Evolutionary conservation across 37 sponge, comb jelly and placozoan species (phyloP), one percentile per base, ranked within the genome.

Genomic region (Axinella damicornis): DNA sequence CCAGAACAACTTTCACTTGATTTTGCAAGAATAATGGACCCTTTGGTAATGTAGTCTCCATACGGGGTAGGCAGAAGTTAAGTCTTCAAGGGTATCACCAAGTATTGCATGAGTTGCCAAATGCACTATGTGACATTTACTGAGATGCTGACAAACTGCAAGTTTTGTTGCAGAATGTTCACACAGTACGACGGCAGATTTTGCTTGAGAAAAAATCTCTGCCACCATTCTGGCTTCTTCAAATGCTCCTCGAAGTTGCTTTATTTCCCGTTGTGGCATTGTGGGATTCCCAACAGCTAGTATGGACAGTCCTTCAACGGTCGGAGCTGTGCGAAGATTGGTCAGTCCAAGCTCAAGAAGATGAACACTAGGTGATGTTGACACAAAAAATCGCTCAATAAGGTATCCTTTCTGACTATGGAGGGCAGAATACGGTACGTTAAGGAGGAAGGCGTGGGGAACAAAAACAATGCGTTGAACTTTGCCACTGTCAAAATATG

Each of bases 31-130:
- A 79, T 21, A 21, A 79, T 65, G 12, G 67, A 53, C 2, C 80
- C 80, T 30, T 65, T 79, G 0, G 39, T 46, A 17, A 41, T 58
- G 64, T 40, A 79, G 34, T 79, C 80, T 32, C 37, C 16, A 22
- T 35, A 69, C 5, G 38, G 9, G 6, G 13, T 46, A 40, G 17
- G 0, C 22, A 2, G 35, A 32, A 31, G 17, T 38, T 18, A 11
- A 5, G 9, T 37, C 66, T 39, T 28, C 53, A 65, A 59, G n/a
- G 14, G 66, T 37, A 2, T 79, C 67, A 22, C 35, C 67, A 11
- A 41, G 41, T 24, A 79, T 1, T 25, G 80, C 80, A 65, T 79
- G 80, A n/a, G 80, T 79, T 62, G 80, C 80, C n/a, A 79, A 39
- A 46, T 79, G 80, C 2, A 64, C 38, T 13, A 79, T 27, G 31